These are phyloP conservation scores for Cydia splendana DNA, from an alignment of 1,140 invertebrate species.

Conservation along the genomic window DNA sequence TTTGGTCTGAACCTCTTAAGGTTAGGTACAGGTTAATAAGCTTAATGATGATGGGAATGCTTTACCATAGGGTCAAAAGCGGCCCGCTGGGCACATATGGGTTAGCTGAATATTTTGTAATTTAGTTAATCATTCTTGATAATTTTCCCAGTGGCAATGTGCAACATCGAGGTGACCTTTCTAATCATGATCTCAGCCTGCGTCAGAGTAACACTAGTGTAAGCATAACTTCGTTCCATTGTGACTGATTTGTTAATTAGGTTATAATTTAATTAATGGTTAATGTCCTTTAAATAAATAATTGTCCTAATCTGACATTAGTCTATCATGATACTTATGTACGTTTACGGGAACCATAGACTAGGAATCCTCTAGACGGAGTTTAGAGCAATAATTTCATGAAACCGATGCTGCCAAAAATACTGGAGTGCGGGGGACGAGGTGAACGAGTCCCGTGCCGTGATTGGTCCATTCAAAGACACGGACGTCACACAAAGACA, in stretches of 20 bases:
- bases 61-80: too few relatives aligned
- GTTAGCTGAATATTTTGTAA: not conserved
- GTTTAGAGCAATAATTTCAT: too few relatives aligned
- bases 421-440: too few relatives aligned
- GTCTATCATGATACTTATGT: not conserved
- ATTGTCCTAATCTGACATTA: slow-evolving; percentile 22
- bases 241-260: slow-evolving; percentile 28
- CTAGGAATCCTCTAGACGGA: too few relatives aligned
- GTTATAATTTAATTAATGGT: slow-evolving; percentile 8
- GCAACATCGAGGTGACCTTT: not conserved
- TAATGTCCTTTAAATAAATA: slow-evolving; percentile 25
- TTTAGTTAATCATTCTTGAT: not conserved
- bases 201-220: slow-evolving; percentile 24
- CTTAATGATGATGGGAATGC: too few relatives aligned
- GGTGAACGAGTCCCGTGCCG: too few relatives aligned
- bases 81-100: too few relatives aligned
- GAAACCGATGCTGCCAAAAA: too few relatives aligned
- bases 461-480: too few relatives aligned
- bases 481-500: too few relatives aligned
- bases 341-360: not conserved
- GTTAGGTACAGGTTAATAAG: too few relatives aligned
- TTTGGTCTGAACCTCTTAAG: too few relatives aligned
- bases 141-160: slow-evolving; percentile 1
- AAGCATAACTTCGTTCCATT: slow-evolving; percentile 15
- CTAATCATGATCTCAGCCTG: slow-evolving; percentile 23